Evolutionary conservation across 2,113 vertebrate species (phyloP).

Genomic region (Passer domesticus): DNA sequence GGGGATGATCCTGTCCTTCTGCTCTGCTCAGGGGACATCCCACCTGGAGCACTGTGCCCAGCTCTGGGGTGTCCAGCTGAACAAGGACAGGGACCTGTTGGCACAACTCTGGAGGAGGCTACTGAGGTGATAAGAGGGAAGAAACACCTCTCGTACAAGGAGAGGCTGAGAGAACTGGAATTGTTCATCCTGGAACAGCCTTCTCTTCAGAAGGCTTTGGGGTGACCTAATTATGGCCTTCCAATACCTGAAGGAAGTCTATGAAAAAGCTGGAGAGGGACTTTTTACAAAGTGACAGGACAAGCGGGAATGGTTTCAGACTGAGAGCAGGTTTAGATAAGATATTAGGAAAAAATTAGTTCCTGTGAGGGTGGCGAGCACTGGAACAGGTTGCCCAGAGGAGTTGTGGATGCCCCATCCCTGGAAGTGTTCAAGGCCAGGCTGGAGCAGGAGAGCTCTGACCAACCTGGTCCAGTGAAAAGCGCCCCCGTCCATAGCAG

Average conservation of each 20-base stretch:
- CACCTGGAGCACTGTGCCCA: not conserved
- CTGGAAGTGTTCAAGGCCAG: not conserved
- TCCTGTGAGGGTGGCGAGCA: not conserved
- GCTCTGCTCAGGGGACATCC: not conserved
- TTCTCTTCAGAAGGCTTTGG: not conserved
- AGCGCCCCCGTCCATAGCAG: not conserved
- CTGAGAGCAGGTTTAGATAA: not conserved
- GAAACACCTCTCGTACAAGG: not conserved
- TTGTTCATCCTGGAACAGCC: not conserved
- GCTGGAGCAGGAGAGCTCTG: not conserved
- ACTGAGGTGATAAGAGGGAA: no score
- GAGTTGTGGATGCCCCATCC: not conserved
- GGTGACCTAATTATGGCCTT: not conserved
- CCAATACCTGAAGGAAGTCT: not conserved
- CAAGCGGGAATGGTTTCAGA: not conserved
- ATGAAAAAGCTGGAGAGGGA: not conserved
- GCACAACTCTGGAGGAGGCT: fast-evolving
- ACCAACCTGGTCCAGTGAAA: not conserved
- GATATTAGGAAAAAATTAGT: no score
- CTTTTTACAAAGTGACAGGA: not conserved
- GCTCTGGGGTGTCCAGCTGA: not conserved
- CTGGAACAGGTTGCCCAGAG: not conserved
- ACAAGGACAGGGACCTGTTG: not conserved
- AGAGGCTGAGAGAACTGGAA: not conserved
- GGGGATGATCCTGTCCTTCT: not conserved